Evolutionary conservation across 2,888 invertebrate species (phyloP), one percentile per base, ranked within the genome.

Genomic region (Listrodromus nycthemerus): DNA sequence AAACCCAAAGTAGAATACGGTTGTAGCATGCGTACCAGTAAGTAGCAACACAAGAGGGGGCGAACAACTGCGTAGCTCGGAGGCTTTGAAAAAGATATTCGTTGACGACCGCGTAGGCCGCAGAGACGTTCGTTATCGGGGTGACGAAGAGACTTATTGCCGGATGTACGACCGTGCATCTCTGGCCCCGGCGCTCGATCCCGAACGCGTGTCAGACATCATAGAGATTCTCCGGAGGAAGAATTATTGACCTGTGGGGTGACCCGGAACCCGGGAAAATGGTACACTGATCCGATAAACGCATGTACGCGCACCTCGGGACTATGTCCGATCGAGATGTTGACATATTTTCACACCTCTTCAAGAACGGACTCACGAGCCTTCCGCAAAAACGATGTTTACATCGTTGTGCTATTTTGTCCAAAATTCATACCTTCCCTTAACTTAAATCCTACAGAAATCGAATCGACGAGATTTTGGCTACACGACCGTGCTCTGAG

Each of bases 101-200:
- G 79, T 71, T 71, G 76, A 61, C 52, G 75, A 74, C 16, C 27
- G 24, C 21, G 71, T 24, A 8, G 45, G 48, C 48, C 63, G 73
- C 73, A 63, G 24, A n/a, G 50, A 52, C 76, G 82, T 84, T 86
- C 85, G 86, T 86, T 86, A 86, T 83, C 85, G 77, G 73, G 77
- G 85, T 85, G 86, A 86, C 86, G 86, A 86, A 83, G 85, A 63
- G 86, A 75, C 73, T 81, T 82, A 81, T 81, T 82, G 83, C 85
- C 83, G 79, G 83, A 85, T 85, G 83, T 84, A 65, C 78, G 41
- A 30, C 21, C 63, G 37, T 21, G 65, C 63, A 24, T 21, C 7
- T 75, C 27, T 19, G 8, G 27, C 8, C n/a, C 27, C 27, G 24
- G 19, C 55, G 70, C 19, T 65, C 41, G 67, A 45, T 33, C 50